Evolutionary conservation across 1,140 invertebrate species (phyloP), one percentile per base, ranked within the genome.

Genomic region (Tetraneura akinire): DNA sequence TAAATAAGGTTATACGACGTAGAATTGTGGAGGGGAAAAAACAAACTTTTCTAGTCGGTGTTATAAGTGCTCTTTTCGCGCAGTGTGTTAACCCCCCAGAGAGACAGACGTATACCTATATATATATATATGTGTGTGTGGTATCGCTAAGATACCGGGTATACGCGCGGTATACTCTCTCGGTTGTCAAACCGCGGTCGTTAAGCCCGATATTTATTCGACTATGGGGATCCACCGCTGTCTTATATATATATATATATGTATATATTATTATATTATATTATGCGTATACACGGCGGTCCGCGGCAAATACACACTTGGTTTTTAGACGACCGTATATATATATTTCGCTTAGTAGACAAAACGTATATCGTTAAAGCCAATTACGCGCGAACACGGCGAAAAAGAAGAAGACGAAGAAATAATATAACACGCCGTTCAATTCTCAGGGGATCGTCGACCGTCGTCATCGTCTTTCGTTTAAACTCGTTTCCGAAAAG

Each of bases 101-200:
- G 71, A 74, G 49, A 37, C 3, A 37, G 32, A 37, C n/a, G n/a
- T n/a, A n/a, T n/a, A n/a, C n/a, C n/a, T n/a, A n/a, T n/a, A n/a
- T n/a, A n/a, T n/a, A n/a, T n/a, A n/a, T n/a, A n/a, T n/a, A n/a
- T n/a, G 32, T 4, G 32, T 4, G 32, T 4, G 32, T 8, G 3
- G 32, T 37, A n/a, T n/a, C 8, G 29, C 16, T 32, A 37, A n/a
- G n/a, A n/a, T 55, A 68, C 51, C 26, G 18, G 18, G 18, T 18
- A 37, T 9, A 74, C 51, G n/a, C 71, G 49, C 3, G 45, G 68
- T 49, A 60, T 37, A 74, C 71, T 76, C 71, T 76, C 32, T 37
- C 13, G 73, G 51, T 76, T 76, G 53, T 76, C 53, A 76, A 76
- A 76, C 53, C 53, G 73, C 32, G 73, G 73, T 76, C 55, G 73